Evolutionary conservation across 2,113 vertebrate species (phyloP).

Genomic region (Speoplatyrhinus poulsoni): DNA sequence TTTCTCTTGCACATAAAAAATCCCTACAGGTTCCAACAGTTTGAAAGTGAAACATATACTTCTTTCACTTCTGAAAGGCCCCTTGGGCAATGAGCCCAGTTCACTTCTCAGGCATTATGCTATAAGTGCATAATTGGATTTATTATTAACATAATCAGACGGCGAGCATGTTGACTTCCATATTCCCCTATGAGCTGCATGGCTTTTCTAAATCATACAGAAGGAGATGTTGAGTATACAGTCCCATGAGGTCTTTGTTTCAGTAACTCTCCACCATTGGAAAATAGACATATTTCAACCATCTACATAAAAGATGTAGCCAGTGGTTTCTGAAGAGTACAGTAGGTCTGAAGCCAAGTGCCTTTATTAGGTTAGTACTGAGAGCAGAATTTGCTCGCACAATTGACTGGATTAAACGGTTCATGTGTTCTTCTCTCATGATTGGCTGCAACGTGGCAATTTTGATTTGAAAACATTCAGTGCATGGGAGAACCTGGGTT

Average conservation of each 20-base stretch:
- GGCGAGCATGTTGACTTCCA: slow-evolving; percentile 66
- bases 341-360: too few relatives aligned
- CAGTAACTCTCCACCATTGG: slow-evolving; percentile 15
- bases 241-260: slow-evolving; percentile 61
- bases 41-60: slow-evolving; percentile 41
- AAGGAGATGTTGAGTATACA: slow-evolving; percentile 43
- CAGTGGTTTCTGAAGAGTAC: too few relatives aligned
- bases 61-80: slow-evolving; percentile 53
- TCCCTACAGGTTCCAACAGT: slow-evolving; percentile 45
- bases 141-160: slow-evolving; percentile 76
- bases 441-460: too few relatives aligned
- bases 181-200: slow-evolving; percentile 58
- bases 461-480: too few relatives aligned
- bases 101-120: slow-evolving; percentile 68
- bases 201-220: slow-evolving; percentile 53
- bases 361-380: too few relatives aligned
- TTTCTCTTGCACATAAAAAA: slow-evolving; percentile 30
- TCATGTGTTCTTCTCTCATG: too few relatives aligned
- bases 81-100: slow-evolving; percentile 64
- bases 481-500: too few relatives aligned
- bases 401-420: too few relatives aligned
- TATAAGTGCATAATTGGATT: slow-evolving; percentile 78
- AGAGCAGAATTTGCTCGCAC: too few relatives aligned
- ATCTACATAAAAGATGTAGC: not conserved
- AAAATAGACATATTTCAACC: not conserved